Base-by-base conservation (phyloP, 2,113 vertebrate genomes). In the Azemiops feae region DNA sequence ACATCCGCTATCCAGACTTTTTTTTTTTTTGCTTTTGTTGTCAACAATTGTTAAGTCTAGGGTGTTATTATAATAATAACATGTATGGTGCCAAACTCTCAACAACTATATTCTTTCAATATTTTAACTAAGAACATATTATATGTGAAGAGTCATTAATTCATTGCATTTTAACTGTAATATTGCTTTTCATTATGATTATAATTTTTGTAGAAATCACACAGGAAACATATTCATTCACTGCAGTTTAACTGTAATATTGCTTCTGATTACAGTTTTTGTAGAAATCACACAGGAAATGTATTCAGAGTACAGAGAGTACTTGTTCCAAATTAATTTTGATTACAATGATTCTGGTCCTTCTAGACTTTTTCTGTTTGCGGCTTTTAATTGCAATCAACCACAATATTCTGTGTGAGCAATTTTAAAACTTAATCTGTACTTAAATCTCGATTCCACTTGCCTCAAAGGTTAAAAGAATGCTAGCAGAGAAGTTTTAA, bases 381-480 rank as follows among this genome's bases (percentile, higher is more conserved):
- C 20, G 39, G 50, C 5, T 23, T 93, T 95, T 94, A 22, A 74
- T 88, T 93, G 89, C 93, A 93, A 90, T 94, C 94, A 94, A 43
- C 94, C 91, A 93, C 94, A 14, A 58, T 93, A 93, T 92, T 96
- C 91, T 95, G 92, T 87, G 87, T 86, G 93, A 89, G 93, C 95
- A 89, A 93, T 64, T 88, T 92, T 94, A 93, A 95, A 88, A n/a
- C 94, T 95, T 95, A 92, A 95, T 95, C 95, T 94, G 11, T 92
- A 22, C 1, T 39, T 69, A 5, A n/a, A 16, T 94, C 39, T 54
- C 22, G 81, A 60, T 85, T 55, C 7, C n/a, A 11, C 60, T 89
- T 89, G 57, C 27, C 52, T 88, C 18, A 39, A 53, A 64, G 34
- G 16, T 81, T 81, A 39, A 39, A 34, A 30, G 30, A 43, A 81